phyloP scores from a whole-genome alignment of 2,113 vertebrate genomes.

The Fregata magnificens region DNA sequence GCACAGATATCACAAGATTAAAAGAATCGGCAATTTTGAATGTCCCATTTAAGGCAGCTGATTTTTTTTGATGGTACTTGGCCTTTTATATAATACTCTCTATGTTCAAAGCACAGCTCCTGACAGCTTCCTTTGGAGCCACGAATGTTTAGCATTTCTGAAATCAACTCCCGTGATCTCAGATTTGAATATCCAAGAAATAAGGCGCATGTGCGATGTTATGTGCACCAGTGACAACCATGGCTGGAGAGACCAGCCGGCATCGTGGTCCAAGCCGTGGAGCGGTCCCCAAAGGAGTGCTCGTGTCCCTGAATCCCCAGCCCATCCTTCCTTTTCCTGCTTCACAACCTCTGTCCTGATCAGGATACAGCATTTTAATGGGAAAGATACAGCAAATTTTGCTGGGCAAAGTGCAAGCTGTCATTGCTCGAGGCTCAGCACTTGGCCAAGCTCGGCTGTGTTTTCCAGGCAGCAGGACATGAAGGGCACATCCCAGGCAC shows the following conservation, averaged over 20 bases:
- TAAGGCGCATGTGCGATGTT: fast-evolving
- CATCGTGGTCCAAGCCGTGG: neutral
- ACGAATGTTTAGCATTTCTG: neutral
- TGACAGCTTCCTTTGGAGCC: neutral
- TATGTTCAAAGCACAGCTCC: neutral
- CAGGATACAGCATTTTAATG: neutral
- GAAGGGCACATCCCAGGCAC: neutral
- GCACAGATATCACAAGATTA: neutral
- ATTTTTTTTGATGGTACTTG: neutral
- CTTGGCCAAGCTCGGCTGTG: fast-evolving
- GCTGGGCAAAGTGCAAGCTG: neutral
- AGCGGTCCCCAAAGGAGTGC: fast-evolving
- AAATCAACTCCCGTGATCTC: neutral
- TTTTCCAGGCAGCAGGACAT: neutral
- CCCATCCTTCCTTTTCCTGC: neutral
- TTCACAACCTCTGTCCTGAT: neutral
- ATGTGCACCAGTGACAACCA: fast-evolving
- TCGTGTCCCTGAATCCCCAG: neutral
- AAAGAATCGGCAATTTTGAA: neutral
- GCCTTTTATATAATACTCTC: neutral
- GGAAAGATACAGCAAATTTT: neutral
- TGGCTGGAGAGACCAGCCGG: neutral
- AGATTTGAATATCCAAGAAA: neutral
- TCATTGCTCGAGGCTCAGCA: neutral
- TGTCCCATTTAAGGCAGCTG: neutral